Base-by-base conservation (phyloP, 2,888 invertebrate genomes). In the Erebia ligea region DNA sequence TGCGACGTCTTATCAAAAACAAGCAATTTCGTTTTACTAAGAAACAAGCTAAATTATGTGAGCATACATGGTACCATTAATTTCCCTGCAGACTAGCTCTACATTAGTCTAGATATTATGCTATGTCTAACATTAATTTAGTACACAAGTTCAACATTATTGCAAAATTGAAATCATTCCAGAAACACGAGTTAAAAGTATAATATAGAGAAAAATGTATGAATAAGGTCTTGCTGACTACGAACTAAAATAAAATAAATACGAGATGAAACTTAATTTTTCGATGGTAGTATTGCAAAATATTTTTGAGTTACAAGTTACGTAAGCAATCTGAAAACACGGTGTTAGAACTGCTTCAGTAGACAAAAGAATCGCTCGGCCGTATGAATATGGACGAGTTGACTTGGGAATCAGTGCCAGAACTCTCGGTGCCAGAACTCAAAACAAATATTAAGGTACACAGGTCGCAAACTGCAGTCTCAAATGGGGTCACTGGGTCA, bases 401-500 rank as follows among this genome's bases (percentile, higher is more conserved):
- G 80, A 83, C 78, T 80, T 80, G 83, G 83, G 86, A 86, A 42
- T 42, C 56, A 57, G 56, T 56, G 66, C 66, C 66, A 66, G 66
- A 66, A 66, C 56, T 66, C n/a, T 86, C 89, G 86, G 79, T 88
- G 89, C 89, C 91, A 91, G 87, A 89, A 87, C 80, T 84, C 82
- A 83, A 86, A 89, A 90, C 90, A 89, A 91, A 90, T 86, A 86
- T 81, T 79, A 85, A 85, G 86, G 86, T 85, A 86, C 76, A 84
- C 83, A 84, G 81, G 84, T 81, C 83, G 76, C 81, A 84, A 83
- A 84, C 87, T 90, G 91, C 92, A 92, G 86, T 87, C 85, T 85
- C 87, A 82, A 92, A 86, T 77, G 86, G 79, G 92, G 92, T 91
- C 85, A 92, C 82, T 89, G 80, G 92, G 92, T 87, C 91, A 89